Conservation (phyloP, 2,888 invertebrate species). For the Cataglyphis livida region DNA sequence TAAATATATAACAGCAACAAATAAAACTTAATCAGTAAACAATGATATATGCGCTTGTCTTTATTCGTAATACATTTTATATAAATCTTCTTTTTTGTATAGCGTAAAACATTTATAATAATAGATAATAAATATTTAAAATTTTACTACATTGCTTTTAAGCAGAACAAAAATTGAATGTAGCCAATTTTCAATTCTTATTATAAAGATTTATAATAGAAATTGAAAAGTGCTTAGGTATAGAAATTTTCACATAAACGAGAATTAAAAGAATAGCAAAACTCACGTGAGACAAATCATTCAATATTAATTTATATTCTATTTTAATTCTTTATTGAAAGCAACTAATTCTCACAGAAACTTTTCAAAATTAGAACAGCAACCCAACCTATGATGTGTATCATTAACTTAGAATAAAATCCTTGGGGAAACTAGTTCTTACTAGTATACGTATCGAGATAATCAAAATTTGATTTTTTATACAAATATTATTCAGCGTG, state of each 20-base stretch:
- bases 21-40: constrained; percentile 10
- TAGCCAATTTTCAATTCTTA: constrained; percentile 10
- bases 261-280: constrained; percentile 16
- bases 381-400: not conserved
- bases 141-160: not conserved
- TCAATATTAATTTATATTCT: not conserved
- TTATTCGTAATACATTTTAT: not conserved
- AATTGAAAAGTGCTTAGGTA: not conserved
- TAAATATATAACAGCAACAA: not conserved
- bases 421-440: not conserved
- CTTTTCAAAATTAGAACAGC: not conserved
- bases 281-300: not conserved
- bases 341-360: not conserved
- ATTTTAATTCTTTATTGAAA: constrained; percentile 14
- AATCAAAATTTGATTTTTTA: constrained; percentile 14
- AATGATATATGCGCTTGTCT: not conserved
- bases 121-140: not conserved
- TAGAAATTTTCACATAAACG: not conserved
- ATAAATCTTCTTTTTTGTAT: constrained; percentile 18
- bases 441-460: not conserved
- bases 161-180: not conserved
- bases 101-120: constrained; percentile 1
- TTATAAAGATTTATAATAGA: not conserved
- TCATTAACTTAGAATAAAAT: not conserved
- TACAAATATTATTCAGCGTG: not conserved